Evolutionary conservation across 2,797 vertebrate species (phyloP).

Genomic region (Carapus acus): DNA sequence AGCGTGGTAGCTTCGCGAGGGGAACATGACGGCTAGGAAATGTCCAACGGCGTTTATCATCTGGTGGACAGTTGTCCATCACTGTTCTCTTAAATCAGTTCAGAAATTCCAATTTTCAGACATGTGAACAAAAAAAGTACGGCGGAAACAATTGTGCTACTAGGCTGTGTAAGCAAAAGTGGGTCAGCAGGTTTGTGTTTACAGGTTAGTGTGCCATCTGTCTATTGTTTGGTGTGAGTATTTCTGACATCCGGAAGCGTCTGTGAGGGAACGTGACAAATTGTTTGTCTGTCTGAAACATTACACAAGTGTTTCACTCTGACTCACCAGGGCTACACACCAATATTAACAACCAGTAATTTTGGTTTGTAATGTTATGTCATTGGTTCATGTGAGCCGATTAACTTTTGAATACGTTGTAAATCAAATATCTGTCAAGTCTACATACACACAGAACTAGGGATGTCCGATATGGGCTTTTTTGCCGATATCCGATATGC

Average conservation of each 20-base stretch:
- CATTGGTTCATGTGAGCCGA: conserved; percentile 5
- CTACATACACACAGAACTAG: no score
- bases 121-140: no score
- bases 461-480: no score
- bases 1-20: conserved; percentile 18
- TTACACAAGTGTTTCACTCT: neutral
- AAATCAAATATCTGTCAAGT: neutral
- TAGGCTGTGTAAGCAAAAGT: conserved; percentile 22
- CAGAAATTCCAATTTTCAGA: no score
- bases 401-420: conserved; percentile 18
- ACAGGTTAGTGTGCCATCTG: conserved; percentile 18
- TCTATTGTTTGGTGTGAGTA: neutral
- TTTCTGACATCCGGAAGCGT: conserved; percentile 17
- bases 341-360: neutral
- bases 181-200: conserved; percentile 23
- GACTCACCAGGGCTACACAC: conserved; percentile 5
- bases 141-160: no score
- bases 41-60: conserved; percentile 10
- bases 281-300: conserved; percentile 10
- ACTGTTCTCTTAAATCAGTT: no score
- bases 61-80: neutral
- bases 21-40: conserved; percentile 6
- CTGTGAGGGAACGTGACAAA: neutral
- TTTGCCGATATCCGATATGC: no score
- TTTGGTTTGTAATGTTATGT: neutral